Evolutionary conservation across 2,113 vertebrate species (phyloP).

Genomic region (Protobothrops mucrosquamatus): DNA sequence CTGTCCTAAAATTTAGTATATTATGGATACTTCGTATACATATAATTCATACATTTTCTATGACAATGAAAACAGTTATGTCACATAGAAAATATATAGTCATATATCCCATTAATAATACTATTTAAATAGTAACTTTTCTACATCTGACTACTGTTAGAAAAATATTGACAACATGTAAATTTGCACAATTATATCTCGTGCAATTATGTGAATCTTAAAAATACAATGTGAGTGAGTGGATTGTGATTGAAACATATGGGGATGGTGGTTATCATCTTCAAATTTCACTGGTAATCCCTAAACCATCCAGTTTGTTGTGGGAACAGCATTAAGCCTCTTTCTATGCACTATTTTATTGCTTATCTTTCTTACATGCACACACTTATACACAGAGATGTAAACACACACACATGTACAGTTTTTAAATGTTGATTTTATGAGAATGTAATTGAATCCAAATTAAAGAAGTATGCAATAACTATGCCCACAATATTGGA

Average conservation of each 20-base stretch:
- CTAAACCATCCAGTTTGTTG: background rate
- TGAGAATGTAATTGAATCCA: background rate
- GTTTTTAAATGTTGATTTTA: background rate
- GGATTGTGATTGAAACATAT: background rate
- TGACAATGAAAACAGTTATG: background rate
- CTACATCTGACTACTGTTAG: background rate
- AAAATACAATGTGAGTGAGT: background rate
- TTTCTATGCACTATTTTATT: background rate
- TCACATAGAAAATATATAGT: background rate
- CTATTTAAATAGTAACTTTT: background rate
- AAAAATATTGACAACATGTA: background rate
- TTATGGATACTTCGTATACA: background rate
- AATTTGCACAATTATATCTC: background rate
- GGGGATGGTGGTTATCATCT: background rate
- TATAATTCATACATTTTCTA: background rate
- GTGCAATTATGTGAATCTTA: background rate
- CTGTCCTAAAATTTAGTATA: background rate
- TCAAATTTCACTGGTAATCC: background rate
- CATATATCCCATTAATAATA: background rate
- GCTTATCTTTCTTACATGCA: background rate
- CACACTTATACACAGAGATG: background rate
- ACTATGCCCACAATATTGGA: background rate
- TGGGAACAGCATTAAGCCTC: background rate
- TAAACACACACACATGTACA: background rate
- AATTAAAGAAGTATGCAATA: background rate